phyloP scores from a whole-genome alignment of 2,113 vertebrate genomes.

The Erythrolamprus reginae region DNA sequence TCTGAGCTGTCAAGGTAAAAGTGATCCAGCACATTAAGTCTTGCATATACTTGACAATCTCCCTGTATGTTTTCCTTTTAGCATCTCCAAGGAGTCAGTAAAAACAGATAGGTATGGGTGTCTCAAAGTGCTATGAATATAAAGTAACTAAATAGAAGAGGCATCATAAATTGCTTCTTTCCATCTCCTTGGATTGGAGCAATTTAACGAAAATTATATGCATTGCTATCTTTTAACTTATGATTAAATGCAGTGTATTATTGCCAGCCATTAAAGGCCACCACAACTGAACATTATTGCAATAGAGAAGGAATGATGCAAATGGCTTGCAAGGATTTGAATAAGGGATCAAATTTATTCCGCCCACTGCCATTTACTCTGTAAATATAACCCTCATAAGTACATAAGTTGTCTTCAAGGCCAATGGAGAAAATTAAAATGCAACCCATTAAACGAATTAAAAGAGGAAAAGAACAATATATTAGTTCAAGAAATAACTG shows the following conservation, averaged over 20 bases:
- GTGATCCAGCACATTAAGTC: background rate
- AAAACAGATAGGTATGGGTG: background rate
- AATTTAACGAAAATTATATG: background rate
- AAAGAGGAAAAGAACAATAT: conserved; percentile 17
- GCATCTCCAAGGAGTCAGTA: background rate
- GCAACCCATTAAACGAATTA: conserved; percentile 9
- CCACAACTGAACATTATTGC: background rate
- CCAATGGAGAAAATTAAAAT: conserved; percentile 19
- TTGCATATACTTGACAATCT: background rate
- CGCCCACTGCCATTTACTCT: background rate
- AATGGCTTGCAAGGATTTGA: background rate
- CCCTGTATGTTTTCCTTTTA: background rate
- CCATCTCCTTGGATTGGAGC: background rate
- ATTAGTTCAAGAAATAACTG: conserved; percentile 4
- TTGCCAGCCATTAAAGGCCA: background rate
- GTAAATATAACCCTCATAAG: conserved; percentile 9
- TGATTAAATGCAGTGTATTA: background rate
- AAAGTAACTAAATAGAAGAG: background rate
- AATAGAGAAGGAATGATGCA: background rate
- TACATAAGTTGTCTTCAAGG: background rate
- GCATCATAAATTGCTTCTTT: background rate
- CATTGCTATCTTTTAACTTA: background rate
- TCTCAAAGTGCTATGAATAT: background rate
- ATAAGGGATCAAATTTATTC: background rate
- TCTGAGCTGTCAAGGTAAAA: background rate